phyloP scores from a whole-genome alignment of 2,113 vertebrate genomes.

The Phainopepla nitens region DNA sequence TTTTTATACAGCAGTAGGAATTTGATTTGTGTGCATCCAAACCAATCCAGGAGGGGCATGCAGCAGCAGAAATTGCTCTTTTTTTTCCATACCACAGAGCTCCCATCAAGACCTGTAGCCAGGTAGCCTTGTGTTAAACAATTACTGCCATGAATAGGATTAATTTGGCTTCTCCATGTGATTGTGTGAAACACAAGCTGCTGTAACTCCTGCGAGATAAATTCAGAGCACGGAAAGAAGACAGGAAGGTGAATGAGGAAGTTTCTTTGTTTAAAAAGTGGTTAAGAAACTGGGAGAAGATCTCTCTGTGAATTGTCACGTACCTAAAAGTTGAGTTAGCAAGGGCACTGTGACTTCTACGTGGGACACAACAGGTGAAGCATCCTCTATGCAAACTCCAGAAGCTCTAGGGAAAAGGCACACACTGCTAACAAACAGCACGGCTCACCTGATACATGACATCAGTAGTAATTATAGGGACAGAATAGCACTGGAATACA shows the following conservation, averaged over 20 bases:
- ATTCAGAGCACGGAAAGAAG: background rate
- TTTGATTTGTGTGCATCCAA: background rate
- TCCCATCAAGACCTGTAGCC: background rate
- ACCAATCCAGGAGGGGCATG: background rate
- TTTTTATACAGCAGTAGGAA: background rate
- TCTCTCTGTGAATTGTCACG: background rate
- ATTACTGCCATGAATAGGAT: background rate
- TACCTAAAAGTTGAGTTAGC: background rate
- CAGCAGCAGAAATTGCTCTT: background rate
- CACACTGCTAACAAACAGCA: background rate
- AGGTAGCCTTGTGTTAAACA: background rate
- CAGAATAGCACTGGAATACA: background rate
- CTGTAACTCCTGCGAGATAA: background rate
- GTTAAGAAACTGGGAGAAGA: background rate
- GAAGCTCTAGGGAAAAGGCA: background rate
- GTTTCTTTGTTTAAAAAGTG: background rate
- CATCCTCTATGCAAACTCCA: background rate
- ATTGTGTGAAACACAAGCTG: background rate
- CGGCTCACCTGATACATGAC: rapidly evolving
- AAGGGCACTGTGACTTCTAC: background rate
- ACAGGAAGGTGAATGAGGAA: background rate
- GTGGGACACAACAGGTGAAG: background rate
- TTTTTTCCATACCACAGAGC: background rate
- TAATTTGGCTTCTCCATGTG: background rate
- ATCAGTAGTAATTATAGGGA: background rate